Base-by-base conservation (phyloP, 2,113 vertebrate species). In the Psammodynastes pulverulentus region DNA sequence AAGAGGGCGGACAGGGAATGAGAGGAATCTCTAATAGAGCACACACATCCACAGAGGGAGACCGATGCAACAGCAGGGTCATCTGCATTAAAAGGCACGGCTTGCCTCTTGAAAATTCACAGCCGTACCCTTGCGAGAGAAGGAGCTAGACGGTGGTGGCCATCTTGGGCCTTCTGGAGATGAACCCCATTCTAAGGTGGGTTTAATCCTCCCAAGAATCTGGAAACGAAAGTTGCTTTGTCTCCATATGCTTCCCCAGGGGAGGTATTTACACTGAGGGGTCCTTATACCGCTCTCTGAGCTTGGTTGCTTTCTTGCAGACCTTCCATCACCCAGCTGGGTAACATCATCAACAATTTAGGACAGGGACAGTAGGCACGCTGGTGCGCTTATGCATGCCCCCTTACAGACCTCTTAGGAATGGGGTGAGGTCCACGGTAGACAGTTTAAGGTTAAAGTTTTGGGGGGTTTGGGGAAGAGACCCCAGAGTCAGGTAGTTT, bases 21-120 rank as follows among this genome's bases (percentile, higher is more conserved):
- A 93, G 96, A 94, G 97, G 97, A 96, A 96, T 95, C 96, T 97
- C 96, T 97, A 98, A 98, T 98, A 97, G 97, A 98, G 97, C 97
- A 96, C 97, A 95, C 96, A 93, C 95, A 96, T 96, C 95, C 94
- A 97, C 96, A 96, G 72, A 85, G 96, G 96, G 72, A 58, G 96
- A 94, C 95, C 96, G 95, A 95, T 96, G 96, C 96, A 94, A 95
- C 97, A 97, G 96, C 6, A n/a, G 97, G 96, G 95, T 95, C 51
- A 4, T 39, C 21, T 1, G 96, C 97, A 94, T 97, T 92, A 97
- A 96, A 97, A 94, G 94, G 95, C 96, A 93, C 97, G 1, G 5
- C 43, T 53, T 53, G 95, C 94, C 94, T 97, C 97, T 95, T 90
- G 95, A 93, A 96, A 96, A 93, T 67, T 46, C 58, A 91, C 79